A percentile compares a stretch with the other conserved stretches of the same genome.
phyloP scores from a whole-genome alignment of 2,113 vertebrate species.

The Phrynosoma blainvillii region DNA sequence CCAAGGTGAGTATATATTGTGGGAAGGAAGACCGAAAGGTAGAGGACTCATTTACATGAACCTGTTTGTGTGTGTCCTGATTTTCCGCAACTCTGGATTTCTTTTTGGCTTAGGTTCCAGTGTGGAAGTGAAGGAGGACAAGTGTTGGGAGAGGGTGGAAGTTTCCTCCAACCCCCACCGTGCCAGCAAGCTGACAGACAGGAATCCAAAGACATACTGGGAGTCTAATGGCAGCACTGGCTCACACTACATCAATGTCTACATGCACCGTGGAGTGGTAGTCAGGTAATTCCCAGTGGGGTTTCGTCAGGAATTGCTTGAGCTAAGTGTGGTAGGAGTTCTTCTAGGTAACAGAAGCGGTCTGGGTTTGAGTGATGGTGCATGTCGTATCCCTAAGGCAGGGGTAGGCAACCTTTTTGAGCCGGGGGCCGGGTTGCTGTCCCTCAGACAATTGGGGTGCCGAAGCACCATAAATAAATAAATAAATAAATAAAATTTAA shows the following conservation, averaged over 20 bases:
- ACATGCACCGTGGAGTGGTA: slow-evolving; percentile 90
- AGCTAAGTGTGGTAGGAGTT: not conserved
- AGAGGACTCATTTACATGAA: not conserved
- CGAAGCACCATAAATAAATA: too few species aligned
- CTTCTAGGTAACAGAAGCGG: not conserved
- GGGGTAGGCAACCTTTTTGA: too few species aligned
- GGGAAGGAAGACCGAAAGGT: not conserved
- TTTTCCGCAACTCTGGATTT: not conserved
- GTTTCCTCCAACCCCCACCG: slow-evolving; percentile 93
- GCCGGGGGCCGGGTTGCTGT: too few species aligned
- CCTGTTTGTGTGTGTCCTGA: too few species aligned
- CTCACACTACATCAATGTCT: slow-evolving; percentile 93
- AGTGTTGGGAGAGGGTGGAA: slow-evolving; percentile 95
- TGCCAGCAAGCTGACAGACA: slow-evolving; percentile 87
- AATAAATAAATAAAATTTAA: too few species aligned
- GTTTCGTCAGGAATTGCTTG: not conserved
- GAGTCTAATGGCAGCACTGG: slow-evolving; percentile 92
- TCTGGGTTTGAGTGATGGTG: not conserved
- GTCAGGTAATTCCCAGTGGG: slow-evolving; percentile 79
- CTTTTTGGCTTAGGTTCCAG: slow-evolving; percentile 53
- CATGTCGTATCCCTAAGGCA: not conserved
- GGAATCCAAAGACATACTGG: slow-evolving; percentile 93
- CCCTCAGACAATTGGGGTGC: too few species aligned
- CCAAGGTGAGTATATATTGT: slow-evolving; percentile 79
- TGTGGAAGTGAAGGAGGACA: slow-evolving; percentile 88